Conservation (phyloP, 2,113 vertebrate genomes). For the Ia io region DNA sequence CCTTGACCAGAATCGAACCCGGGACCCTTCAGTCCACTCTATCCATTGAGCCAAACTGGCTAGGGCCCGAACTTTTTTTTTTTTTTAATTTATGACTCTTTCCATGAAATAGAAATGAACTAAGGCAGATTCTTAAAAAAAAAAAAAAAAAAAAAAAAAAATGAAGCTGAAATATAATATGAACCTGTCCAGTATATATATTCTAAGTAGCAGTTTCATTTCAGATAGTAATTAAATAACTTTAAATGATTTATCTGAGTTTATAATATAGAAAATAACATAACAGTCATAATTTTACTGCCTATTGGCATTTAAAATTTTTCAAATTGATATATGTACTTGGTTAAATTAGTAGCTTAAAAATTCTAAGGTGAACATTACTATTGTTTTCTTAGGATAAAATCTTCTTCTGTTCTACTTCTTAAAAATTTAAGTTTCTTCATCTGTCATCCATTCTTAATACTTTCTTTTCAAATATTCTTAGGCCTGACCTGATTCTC, state of each 20-base stretch:
- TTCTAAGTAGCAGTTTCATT: slow-evolving; percentile 22
- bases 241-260: not conserved
- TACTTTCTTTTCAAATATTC: not conserved
- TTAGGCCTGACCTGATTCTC: not conserved
- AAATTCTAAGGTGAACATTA: not conserved
- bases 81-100: not conserved
- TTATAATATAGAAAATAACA: not conserved
- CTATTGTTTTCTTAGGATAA: not conserved
- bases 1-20: too few relatives aligned
- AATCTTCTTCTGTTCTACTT: not conserved
- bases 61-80: too few relatives aligned
- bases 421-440: not conserved
- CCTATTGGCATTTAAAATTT: not conserved
- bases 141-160: not conserved
- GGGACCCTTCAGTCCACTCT: too few relatives aligned
- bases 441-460: not conserved
- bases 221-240: not conserved
- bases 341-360: not conserved
- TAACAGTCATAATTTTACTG: not conserved
- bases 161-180: not conserved
- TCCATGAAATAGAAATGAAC: slow-evolving; percentile 7
- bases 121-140: not conserved
- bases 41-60: too few relatives aligned
- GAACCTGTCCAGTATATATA: not conserved
- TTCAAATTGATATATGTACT: not conserved